Evolutionary conservation across 2,888 invertebrate species (phyloP).

Genomic region (Drosophila barbarae): DNA sequence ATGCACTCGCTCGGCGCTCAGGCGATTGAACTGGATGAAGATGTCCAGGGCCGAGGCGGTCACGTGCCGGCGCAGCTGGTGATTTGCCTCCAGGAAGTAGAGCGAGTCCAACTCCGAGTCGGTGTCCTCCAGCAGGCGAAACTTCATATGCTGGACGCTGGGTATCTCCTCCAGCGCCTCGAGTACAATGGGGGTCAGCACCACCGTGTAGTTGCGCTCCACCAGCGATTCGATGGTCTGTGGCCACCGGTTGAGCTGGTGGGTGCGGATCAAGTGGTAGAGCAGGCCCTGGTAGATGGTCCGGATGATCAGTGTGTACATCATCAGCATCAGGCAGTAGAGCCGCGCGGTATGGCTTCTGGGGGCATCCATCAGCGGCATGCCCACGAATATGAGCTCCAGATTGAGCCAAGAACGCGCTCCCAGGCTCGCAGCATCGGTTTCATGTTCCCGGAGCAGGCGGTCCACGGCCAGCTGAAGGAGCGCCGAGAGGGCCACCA

Average conservation of each 20-base stretch:
- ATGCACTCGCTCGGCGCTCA: constrained; percentile 18
- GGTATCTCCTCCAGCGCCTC: constrained; percentile 42
- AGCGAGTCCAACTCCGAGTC: constrained; percentile 10
- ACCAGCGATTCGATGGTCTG: constrained; percentile 50
- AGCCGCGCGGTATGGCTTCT: constrained; percentile 42
- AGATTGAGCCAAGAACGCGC: constrained; percentile 37
- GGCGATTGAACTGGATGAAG: constrained; percentile 44
- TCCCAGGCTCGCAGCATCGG: too few relatives aligned
- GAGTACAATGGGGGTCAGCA: constrained; percentile 36
- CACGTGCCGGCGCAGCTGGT: constrained; percentile 18
- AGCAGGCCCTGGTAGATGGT: constrained; percentile 70
- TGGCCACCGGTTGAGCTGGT: constrained; percentile 51
- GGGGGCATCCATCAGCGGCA: constrained; percentile 44
- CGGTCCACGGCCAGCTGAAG: constrained; percentile 38
- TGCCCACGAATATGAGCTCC: constrained; percentile 53
- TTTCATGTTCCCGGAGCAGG: constrained; percentile 15
- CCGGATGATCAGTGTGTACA: constrained; percentile 64
- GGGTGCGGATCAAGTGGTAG: constrained; percentile 64
- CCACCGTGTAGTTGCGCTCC: constrained; percentile 45
- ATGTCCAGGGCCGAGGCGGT: constrained; percentile 41
- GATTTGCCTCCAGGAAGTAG: constrained; percentile 33
- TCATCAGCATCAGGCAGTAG: constrained; percentile 50
- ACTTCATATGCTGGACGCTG: constrained; percentile 38
- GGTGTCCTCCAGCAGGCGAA: constrained; percentile 7
- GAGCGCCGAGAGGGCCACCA: constrained; percentile 37